These are phyloP conservation scores for Idaea dimidiata DNA, from an alignment of 2,888 invertebrate genomes.

Conservation along the genomic window DNA sequence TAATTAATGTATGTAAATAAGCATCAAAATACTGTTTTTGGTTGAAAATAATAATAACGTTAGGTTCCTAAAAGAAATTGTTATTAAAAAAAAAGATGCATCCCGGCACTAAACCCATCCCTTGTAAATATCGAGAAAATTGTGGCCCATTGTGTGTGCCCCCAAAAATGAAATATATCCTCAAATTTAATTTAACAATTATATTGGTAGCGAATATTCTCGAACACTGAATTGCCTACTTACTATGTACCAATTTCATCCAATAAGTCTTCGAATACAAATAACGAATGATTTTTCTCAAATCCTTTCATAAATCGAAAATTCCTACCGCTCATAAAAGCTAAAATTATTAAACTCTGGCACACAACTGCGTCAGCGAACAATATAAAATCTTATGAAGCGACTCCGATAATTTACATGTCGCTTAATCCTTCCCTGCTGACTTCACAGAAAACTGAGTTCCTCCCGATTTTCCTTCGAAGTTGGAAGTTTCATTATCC, in stretches of 20 bases:
- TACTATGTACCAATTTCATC: neutral
- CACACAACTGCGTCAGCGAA: conserved; percentile 27
- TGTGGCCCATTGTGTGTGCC: too few species aligned
- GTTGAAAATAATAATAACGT: neutral
- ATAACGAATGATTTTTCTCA: neutral
- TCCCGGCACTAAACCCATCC: too few species aligned
- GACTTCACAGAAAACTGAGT: conserved; percentile 34
- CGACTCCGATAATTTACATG: conserved; percentile 32
- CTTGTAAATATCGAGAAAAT: too few species aligned
- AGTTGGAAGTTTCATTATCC: conserved; percentile 36
- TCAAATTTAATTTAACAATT: too few species aligned
- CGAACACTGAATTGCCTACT: neutral
- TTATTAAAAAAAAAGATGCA: too few species aligned
- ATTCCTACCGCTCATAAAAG: conserved; percentile 1
- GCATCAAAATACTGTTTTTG: neutral
- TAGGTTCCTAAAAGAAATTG: too few species aligned
- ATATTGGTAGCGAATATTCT: too few species aligned
- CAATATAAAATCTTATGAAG: conserved; percentile 29
- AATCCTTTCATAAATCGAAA: neutral
- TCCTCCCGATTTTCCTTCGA: conserved; percentile 22
- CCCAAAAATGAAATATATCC: too few species aligned
- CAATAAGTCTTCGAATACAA: neutral
- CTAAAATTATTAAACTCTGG: conserved; percentile 7
- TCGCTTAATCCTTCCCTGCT: conserved; percentile 29
- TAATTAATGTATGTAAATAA: neutral